Percentiles rank a stretch among this genome's conserved stretches.
Evolutionary conservation across 2,888 invertebrate species (phyloP).

Genomic region (Odontomyia ornata): DNA sequence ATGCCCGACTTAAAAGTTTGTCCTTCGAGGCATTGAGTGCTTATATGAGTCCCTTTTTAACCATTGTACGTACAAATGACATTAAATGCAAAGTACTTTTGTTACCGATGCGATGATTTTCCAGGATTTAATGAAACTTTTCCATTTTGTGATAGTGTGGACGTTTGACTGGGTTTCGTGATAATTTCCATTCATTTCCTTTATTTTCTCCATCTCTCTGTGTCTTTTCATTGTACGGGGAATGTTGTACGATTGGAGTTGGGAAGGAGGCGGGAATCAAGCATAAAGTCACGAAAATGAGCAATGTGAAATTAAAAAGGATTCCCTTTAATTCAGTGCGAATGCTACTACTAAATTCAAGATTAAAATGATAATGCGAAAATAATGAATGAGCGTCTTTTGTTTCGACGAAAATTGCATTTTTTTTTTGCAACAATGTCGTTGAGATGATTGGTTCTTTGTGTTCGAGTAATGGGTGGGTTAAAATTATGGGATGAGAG

Average conservation of each 20-base stretch:
- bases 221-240: not conserved
- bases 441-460: not conserved
- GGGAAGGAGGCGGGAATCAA: not conserved
- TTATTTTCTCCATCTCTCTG: not conserved
- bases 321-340: constrained; percentile 1
- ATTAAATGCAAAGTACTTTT: constrained; percentile 15
- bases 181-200: constrained; percentile 26
- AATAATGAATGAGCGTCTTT: constrained; percentile 19
- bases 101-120: constrained; percentile 16
- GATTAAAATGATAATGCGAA: constrained; percentile 23
- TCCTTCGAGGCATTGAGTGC: no score
- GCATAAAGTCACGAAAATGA: not conserved
- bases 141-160: not conserved
- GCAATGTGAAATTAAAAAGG: not conserved
- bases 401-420: constrained; percentile 26
- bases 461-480: not conserved
- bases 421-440: not conserved
- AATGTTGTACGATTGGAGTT: not conserved
- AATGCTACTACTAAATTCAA: constrained; percentile 7
- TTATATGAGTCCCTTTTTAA: not conserved
- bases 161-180: constrained; percentile 17
- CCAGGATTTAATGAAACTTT: constrained; percentile 25
- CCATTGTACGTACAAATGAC: not conserved
- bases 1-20: not conserved
- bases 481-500: no score